phyloP scores from a whole-genome alignment of 2,888 invertebrate genomes.

The Aporophyla lueneburgensis region DNA sequence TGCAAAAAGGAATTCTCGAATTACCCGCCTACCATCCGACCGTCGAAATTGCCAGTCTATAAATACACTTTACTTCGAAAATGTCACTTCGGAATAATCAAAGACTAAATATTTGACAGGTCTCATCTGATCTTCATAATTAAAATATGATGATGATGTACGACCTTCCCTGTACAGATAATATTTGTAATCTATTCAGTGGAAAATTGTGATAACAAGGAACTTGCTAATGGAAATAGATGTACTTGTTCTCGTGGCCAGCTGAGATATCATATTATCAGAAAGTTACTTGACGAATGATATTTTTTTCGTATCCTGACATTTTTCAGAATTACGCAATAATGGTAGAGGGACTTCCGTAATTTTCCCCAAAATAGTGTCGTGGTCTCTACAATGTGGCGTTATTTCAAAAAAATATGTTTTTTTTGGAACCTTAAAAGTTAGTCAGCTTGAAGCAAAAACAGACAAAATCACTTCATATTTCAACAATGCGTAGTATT shows the following conservation, averaged over 20 bases:
- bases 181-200: conserved; percentile 11
- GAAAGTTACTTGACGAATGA: conserved; percentile 9
- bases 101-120: conserved; percentile 1
- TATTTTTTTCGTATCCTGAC: background rate
- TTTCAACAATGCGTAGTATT: too few relatives aligned
- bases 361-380: background rate
- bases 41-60: conserved; percentile 3
- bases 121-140: conserved; percentile 1
- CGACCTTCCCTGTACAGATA: background rate
- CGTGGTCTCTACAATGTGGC: too few relatives aligned
- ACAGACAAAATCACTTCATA: too few relatives aligned
- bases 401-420: too few relatives aligned
- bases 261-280: background rate
- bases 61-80: conserved; percentile 12
- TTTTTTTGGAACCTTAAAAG: too few relatives aligned
- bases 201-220: conserved; percentile 5
- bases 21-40: background rate
- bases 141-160: background rate
- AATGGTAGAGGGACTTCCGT: background rate
- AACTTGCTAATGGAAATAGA: conserved; percentile 35
- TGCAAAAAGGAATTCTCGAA: conserved; percentile 2
- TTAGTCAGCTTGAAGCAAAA: too few relatives aligned
- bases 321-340: background rate
- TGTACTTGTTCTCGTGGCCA: background rate
- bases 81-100: background rate